Base-by-base conservation (phyloP, 2,797 vertebrate genomes). In the Pipistrellus kuhlii region DNA sequence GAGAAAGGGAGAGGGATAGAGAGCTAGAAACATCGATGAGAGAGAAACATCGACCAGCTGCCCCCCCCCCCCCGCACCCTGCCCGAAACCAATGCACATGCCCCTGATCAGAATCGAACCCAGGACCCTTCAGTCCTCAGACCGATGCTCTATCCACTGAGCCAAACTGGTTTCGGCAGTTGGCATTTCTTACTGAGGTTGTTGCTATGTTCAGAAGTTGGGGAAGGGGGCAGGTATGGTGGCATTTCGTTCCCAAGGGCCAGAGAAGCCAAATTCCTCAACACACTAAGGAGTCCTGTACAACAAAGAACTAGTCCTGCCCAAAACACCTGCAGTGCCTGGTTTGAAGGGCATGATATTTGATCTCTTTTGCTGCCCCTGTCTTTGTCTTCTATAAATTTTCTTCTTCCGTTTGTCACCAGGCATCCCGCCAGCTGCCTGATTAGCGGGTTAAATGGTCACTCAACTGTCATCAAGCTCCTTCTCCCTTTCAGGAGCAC, bases 401-500 rank as follows among this genome's bases (percentile, higher is more conserved):
- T 87, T 59, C 90, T 66, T 81, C 82, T 96, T 69, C 62, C 53
- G 12, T 87, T 96, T 85, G 85, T 95, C 94, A 73, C 69, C 91
- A 96, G 97, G 94, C 96, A 90, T 35, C 53, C 64, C 0, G 51
- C 96, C 97, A 97, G 82, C 59, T 20, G 44, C 92, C 88, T 94
- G 92, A 96, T 95, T 80, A 96, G 81, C 57, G 93, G 95, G 94
- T 96, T 93, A 94, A 96, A 88, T 85, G 92, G 86, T 96, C 96
- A 96, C 89, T 96, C 91, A 66, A 18, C 78, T 94, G 91, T 94
- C 96, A 95, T 88, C 85, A 1, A 93, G 94, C 64, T 73, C 90
- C 53, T 96, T 69, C 35, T 96, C 80, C 73, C 48, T 94, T 94
- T 93, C 72, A 91, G 87, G n/a, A 93, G 86, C 59, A 91, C 53